phyloP scores from a whole-genome alignment of 2,888 invertebrate genomes.

The Eupithecia abbreviata region DNA sequence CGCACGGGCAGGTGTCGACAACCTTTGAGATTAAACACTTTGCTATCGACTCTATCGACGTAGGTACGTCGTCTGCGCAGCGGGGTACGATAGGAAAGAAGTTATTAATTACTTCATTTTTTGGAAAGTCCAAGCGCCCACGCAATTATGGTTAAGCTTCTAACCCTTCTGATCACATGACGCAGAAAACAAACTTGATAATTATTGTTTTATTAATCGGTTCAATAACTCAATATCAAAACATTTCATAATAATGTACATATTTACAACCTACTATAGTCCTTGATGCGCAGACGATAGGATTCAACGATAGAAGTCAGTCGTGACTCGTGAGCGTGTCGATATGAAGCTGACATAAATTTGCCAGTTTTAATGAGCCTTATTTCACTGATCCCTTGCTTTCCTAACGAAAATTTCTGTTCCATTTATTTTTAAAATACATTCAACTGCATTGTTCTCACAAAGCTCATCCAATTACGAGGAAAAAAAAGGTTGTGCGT shows the following conservation, averaged over 20 bases:
- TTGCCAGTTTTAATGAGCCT: not conserved
- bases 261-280: not conserved
- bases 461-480: slow-evolving; percentile 45
- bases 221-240: not conserved
- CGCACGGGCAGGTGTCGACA: slow-evolving; percentile 56
- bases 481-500: slow-evolving; percentile 48
- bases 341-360: not conserved
- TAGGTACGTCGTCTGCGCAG: slow-evolving; percentile 7
- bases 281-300: not conserved
- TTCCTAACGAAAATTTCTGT: not conserved
- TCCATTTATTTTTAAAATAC: slow-evolving; percentile 16
- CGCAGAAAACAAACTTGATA: not conserved
- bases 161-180: not conserved
- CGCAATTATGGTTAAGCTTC: not conserved
- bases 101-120: slow-evolving; percentile 3
- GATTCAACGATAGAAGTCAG: not conserved
- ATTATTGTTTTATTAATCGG: not conserved
- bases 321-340: not conserved
- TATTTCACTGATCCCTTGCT: not conserved
- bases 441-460: slow-evolving; percentile 33
- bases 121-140: slow-evolving; percentile 7
- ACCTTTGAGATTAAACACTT: slow-evolving; percentile 47
- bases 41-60: slow-evolving; percentile 10
- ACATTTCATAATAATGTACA: not conserved
- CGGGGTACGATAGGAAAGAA: slow-evolving; percentile 3